phyloP scores from a whole-genome alignment of 2,888 invertebrate genomes.

The Diaphora mendica region DNA sequence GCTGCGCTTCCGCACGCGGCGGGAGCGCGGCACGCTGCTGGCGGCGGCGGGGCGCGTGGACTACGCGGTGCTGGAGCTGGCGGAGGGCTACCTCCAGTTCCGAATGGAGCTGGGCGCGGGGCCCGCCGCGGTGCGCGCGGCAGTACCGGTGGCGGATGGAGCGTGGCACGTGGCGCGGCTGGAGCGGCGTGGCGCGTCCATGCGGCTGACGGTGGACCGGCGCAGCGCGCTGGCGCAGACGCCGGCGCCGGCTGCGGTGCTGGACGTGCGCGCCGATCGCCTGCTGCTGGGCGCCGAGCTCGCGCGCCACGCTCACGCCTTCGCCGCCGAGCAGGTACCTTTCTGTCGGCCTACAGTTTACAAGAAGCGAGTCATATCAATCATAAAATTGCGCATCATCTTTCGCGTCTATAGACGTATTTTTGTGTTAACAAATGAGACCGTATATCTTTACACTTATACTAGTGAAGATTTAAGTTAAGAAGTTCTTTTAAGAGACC shows the following conservation, averaged over 20 bases:
- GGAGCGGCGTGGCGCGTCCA: slow-evolving; percentile 93
- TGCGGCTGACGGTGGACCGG: slow-evolving; percentile 92
- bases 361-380: too few species aligned
- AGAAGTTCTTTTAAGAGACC: too few species aligned
- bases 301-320: slow-evolving; percentile 90
- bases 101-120: slow-evolving; percentile 97
- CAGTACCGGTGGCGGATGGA: slow-evolving; percentile 76
- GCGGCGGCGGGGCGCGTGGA: slow-evolving; percentile 95
- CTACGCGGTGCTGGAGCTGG: slow-evolving; percentile 94
- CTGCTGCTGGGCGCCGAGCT: slow-evolving; percentile 95
- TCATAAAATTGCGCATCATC: too few species aligned
- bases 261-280: slow-evolving; percentile 94
- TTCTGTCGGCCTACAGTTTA: neutral
- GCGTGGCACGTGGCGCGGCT: slow-evolving; percentile 92
- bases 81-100: slow-evolving; percentile 95
- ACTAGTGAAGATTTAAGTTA: too few species aligned
- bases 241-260: slow-evolving; percentile 91
- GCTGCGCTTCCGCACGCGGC: slow-evolving; percentile 93
- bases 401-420: too few species aligned
- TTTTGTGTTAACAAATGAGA: too few species aligned
- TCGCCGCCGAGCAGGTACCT: slow-evolving; percentile 80
- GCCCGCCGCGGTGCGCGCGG: slow-evolving; percentile 93
- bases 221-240: slow-evolving; percentile 91
- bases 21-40: slow-evolving; percentile 93
- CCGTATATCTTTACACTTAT: too few species aligned